phyloP scores from a whole-genome alignment of 2,888 invertebrate genomes.

The Gisinianus flammeolus region DNA sequence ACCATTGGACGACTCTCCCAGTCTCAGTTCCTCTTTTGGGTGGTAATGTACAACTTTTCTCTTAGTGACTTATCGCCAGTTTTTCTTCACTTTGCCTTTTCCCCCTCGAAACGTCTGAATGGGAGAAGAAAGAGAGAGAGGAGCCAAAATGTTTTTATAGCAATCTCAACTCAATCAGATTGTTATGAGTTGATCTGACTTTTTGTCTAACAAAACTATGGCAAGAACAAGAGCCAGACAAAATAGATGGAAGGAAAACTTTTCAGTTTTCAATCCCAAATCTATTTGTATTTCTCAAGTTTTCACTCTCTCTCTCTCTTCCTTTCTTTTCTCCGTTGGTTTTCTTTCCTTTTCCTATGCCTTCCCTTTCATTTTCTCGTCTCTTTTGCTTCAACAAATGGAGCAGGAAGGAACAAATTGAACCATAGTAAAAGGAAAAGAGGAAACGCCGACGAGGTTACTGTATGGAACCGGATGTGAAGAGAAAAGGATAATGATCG shows the following conservation, averaged over 20 bases:
- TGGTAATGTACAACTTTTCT: conserved; percentile 25
- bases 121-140: not conserved
- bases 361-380: not conserved
- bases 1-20: no score
- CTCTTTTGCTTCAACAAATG: not conserved
- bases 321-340: not conserved
- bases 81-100: not conserved
- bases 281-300: conserved; percentile 5
- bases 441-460: not conserved
- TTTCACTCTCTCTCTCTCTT: not conserved
- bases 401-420: not conserved
- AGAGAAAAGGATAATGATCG: not conserved
- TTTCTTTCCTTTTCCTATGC: not conserved
- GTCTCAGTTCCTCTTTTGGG: not conserved
- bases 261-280: not conserved
- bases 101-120: not conserved
- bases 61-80: conserved; percentile 14
- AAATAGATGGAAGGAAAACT: not conserved
- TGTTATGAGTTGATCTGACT: conserved; percentile 35
- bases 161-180: conserved; percentile 33
- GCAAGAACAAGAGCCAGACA: not conserved
- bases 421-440: not conserved
- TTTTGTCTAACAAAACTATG: conserved; percentile 13
- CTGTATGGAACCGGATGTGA: not conserved
- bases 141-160: conserved; percentile 25